phyloP scores from a whole-genome alignment of 2,113 vertebrate species.

The Callionymus lyra region DNA sequence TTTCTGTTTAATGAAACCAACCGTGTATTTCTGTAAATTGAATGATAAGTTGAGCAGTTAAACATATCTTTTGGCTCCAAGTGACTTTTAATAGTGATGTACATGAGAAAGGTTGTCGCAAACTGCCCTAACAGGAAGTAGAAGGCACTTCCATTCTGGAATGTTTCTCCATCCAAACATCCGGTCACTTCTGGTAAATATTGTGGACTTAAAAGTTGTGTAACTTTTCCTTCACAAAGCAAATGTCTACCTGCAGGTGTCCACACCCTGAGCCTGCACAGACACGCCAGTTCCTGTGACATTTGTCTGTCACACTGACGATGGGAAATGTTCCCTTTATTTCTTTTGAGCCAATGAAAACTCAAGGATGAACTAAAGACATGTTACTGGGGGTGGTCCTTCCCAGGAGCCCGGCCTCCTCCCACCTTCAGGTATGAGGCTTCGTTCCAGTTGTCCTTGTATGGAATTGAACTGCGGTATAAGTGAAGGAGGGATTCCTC shows the following conservation, averaged over 20 bases:
- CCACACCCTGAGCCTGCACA: conserved; percentile 1
- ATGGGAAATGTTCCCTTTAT: neutral
- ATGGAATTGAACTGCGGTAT: neutral
- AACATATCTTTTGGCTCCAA: too few species aligned
- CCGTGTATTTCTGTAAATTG: too few species aligned
- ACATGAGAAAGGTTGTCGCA: too few species aligned
- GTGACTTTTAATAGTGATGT: too few species aligned
- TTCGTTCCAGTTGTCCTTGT: neutral
- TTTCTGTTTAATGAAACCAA: too few species aligned
- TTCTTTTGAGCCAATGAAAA: neutral
- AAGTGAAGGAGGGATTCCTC: neutral
- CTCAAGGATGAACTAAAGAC: neutral
- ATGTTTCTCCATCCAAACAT: too few species aligned
- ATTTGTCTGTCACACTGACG: neutral
- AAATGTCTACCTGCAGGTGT: neutral
- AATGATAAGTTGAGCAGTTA: too few species aligned
- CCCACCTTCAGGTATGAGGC: neutral
- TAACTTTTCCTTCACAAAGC: too few species aligned
- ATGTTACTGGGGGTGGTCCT: neutral
- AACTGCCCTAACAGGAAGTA: too few species aligned
- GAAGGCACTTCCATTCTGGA: too few species aligned
- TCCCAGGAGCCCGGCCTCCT: neutral
- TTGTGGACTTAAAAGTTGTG: too few species aligned
- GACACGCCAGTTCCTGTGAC: neutral
- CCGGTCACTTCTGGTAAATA: too few species aligned